A percentile compares a stretch with the other conserved stretches of the same genome.
Conservation (phyloP, 2,797 vertebrate genomes). For the Melanitta fusca region DNA sequence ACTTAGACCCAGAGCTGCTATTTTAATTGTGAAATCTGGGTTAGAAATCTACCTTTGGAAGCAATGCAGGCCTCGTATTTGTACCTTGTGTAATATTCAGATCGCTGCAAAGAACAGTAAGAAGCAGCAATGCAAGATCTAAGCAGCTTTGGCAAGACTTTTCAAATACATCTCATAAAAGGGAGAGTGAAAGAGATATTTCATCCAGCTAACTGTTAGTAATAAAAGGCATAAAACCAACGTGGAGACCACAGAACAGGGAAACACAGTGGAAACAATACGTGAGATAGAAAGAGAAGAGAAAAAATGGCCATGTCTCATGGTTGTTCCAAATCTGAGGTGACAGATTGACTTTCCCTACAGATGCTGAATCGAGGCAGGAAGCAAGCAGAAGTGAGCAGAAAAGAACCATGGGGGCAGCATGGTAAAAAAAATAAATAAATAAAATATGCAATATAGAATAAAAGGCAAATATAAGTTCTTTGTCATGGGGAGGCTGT, state of each 20-base stretch:
- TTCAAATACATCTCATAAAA: not conserved
- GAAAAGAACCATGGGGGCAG: not conserved
- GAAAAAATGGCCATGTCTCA: not conserved
- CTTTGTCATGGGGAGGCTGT: not conserved
- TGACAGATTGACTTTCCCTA: not conserved
- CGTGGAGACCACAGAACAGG: not conserved
- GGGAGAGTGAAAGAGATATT: not conserved
- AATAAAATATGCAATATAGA: not conserved
- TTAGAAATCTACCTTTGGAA: not conserved
- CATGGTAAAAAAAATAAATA: not conserved
- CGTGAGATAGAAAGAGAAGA: not conserved
- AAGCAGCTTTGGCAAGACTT: not conserved
- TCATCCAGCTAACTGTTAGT: not conserved
- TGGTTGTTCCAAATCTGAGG: not conserved
- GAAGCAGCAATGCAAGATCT: not conserved
- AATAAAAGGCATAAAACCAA: constrained; percentile 22
- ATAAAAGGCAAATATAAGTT: not conserved
- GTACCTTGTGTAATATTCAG: not conserved
- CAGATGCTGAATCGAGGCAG: not conserved
- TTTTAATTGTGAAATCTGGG: not conserved
- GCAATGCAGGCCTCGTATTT: not conserved
- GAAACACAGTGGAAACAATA: not conserved
- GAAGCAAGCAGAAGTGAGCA: not conserved
- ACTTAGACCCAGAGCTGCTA: not conserved
- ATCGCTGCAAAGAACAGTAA: not conserved